Evolutionary conservation across 2,797 vertebrate species (phyloP).

Genomic region (Heterohyrax brucei): DNA sequence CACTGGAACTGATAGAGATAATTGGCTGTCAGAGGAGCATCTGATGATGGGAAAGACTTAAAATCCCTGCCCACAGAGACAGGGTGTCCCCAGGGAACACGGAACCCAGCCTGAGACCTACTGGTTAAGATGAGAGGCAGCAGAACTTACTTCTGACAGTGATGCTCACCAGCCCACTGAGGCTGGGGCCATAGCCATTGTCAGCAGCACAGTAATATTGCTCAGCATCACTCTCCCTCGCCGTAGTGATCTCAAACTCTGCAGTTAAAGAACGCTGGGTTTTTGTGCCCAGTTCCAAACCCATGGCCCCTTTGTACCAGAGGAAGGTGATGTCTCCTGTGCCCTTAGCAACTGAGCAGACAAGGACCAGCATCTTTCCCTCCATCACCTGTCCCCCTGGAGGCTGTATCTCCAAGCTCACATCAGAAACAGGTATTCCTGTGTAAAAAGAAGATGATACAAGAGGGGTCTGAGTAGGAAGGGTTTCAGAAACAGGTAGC

Average conservation of each 20-base stretch:
- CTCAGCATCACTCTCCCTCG: background rate
- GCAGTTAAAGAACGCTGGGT: constrained; percentile 53
- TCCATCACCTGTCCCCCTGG: constrained; percentile 38
- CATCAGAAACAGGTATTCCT: constrained; percentile 75
- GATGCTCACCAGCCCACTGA: constrained; percentile 74
- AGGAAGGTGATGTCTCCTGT: constrained; percentile 79
- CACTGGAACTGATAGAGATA: constrained; percentile 74
- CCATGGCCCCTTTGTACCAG: constrained; percentile 77
- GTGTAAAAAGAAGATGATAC: background rate
- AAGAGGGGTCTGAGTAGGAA: background rate
- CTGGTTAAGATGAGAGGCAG: fast-evolving
- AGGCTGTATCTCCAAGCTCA: constrained; percentile 74
- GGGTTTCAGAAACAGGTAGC: background rate
- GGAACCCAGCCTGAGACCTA: fast-evolving
- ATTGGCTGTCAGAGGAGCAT: background rate
- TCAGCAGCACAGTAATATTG: constrained; percentile 79
- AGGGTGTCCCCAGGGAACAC: fast-evolving
- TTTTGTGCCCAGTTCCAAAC: constrained; percentile 29
- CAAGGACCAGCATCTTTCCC: constrained; percentile 76
- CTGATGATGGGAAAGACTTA: background rate
- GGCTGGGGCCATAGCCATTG: background rate
- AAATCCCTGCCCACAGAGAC: background rate
- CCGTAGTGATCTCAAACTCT: background rate
- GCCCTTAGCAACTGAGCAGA: constrained; percentile 58
- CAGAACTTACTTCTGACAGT: constrained; percentile 71